Evolutionary conservation across 2,888 invertebrate genomes (phyloP).

Genomic region (Colletes collaris): DNA sequence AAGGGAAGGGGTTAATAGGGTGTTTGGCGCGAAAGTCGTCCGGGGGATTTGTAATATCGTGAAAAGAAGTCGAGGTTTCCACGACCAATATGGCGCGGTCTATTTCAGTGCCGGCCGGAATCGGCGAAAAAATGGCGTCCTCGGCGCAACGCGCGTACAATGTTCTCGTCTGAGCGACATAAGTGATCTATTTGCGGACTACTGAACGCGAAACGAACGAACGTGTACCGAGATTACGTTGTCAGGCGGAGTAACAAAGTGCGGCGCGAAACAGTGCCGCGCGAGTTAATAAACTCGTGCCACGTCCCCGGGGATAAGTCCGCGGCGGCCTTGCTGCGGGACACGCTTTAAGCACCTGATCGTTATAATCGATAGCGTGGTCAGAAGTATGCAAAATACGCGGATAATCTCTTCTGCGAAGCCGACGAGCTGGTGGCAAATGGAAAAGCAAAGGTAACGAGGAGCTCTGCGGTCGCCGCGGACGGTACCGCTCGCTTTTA

Average conservation of each 20-base stretch:
- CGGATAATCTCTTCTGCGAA: constrained; percentile 56
- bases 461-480: constrained; percentile 18
- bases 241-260: constrained; percentile 61
- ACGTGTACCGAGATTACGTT: constrained; percentile 62
- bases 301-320: constrained; percentile 55
- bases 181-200: constrained; percentile 60
- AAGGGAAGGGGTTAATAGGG: too few relatives aligned
- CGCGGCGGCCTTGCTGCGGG: constrained; percentile 50
- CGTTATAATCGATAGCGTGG: constrained; percentile 56
- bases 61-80: too few relatives aligned
- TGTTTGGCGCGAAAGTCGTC: too few relatives aligned
- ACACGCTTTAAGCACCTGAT: constrained; percentile 57
- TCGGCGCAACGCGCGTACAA: constrained; percentile 12
- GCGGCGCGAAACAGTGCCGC: constrained; percentile 53
- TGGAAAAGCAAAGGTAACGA: constrained; percentile 43
- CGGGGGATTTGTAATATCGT: too few relatives aligned
- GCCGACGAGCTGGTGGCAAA: constrained; percentile 38
- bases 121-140: constrained; percentile 9
- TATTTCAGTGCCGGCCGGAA: neutral
- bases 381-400: constrained; percentile 62
- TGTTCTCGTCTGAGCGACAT: constrained; percentile 49
- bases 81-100: neutral
- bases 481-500: constrained; percentile 13
- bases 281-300: constrained; percentile 61
- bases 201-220: constrained; percentile 51